These are phyloP conservation scores for Drosophila fungiperda DNA, from an alignment of 2,888 invertebrate genomes.

Conservation along the genomic window DNA sequence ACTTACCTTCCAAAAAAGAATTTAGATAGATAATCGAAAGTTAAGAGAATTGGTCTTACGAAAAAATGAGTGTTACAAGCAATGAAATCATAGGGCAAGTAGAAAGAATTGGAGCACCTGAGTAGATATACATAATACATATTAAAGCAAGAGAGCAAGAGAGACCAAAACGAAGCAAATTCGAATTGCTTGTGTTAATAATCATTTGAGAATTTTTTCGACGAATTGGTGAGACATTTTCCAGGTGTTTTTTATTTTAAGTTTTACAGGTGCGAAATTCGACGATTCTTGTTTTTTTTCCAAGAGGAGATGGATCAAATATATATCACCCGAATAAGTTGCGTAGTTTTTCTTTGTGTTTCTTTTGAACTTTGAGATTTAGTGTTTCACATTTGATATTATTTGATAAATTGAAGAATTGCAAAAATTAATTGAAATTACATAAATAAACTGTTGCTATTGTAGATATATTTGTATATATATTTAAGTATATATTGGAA, in stretches of 20 bases:
- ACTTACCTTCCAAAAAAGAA: conserved; percentile 56
- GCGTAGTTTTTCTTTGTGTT: conserved; percentile 75
- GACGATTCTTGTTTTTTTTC: conserved; percentile 2
- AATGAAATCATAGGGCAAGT: conserved; percentile 41
- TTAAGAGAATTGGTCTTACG: conserved; percentile 36
- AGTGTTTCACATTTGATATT: conserved; percentile 11
- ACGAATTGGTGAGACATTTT: conserved; percentile 19
- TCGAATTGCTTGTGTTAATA: conserved; percentile 21
- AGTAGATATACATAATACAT: conserved; percentile 22
- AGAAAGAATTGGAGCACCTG: conserved; percentile 39
- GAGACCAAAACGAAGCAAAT: conserved; percentile 40
- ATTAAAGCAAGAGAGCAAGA: conserved; percentile 43
- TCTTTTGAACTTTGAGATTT: conserved; percentile 17
- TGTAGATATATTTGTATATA: conserved; percentile 36
- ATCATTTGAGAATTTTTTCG: conserved; percentile 21
- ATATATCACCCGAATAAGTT: conserved; percentile 37
- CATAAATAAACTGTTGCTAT: conserved; percentile 54
- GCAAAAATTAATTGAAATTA: conserved; percentile 50
- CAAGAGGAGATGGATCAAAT: conserved; percentile 31
- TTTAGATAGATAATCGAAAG: conserved; percentile 17
- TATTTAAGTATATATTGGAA: conserved; percentile 40
- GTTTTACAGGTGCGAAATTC: conserved; percentile 30
- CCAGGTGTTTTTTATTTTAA: conserved; percentile 12
- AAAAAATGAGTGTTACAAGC: conserved; percentile 44
- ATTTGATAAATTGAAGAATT: conserved; percentile 39